phyloP scores from a whole-genome alignment of 2,888 invertebrate species.

The Linyphia triangularis region DNA sequence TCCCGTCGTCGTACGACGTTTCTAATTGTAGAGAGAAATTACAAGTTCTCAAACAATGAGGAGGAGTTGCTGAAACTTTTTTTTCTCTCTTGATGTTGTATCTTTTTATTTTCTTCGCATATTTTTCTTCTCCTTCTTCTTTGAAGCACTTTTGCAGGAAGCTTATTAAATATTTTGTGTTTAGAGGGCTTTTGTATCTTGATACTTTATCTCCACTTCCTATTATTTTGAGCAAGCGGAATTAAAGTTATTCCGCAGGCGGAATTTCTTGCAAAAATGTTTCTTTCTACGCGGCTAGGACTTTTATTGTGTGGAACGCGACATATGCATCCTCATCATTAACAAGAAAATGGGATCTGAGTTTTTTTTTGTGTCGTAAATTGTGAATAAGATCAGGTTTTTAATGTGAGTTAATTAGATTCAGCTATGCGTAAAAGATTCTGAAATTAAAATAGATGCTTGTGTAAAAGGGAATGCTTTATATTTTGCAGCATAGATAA shows the following conservation, averaged over 20 bases:
- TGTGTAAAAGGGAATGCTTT: conserved; percentile 4
- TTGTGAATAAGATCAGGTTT: conserved; percentile 11
- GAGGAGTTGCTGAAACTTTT: conserved; percentile 19
- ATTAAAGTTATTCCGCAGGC: conserved; percentile 51
- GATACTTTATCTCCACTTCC: background rate
- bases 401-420: conserved; percentile 52
- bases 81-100: conserved; percentile 20
- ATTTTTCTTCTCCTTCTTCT: background rate
- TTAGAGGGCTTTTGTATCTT: background rate
- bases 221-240: conserved; percentile 34
- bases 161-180: conserved; percentile 54
- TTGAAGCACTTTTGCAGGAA: conserved; percentile 10
- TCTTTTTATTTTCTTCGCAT: conserved; percentile 10
- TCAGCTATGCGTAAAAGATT: conserved; percentile 1
- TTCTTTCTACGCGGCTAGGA: conserved; percentile 26
- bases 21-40: conserved; percentile 64
- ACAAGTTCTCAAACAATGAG: conserved; percentile 65
- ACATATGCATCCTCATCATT: conserved; percentile 16
- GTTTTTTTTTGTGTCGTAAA: conserved; percentile 12
- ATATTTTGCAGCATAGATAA: background rate
- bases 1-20: background rate
- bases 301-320: conserved; percentile 10
- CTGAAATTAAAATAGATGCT: conserved; percentile 1
- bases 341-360: background rate
- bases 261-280: conserved; percentile 29